Conservation (phyloP, 2,888 invertebrate species). For the Melanchra persicariae region DNA sequence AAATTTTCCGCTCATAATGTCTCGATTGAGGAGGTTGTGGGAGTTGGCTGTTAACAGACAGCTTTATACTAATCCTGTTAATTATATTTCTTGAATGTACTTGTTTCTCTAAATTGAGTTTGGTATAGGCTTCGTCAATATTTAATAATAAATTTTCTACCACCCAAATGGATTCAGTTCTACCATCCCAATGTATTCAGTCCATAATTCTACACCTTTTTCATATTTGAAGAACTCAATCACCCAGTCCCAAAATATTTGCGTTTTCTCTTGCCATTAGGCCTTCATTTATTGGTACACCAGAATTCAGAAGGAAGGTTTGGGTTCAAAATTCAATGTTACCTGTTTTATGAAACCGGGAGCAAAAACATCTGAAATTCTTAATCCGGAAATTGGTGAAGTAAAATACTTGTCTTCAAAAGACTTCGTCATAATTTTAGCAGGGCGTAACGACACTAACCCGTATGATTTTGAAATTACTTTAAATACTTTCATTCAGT, state of each 20-base stretch:
- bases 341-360: too few relatives aligned
- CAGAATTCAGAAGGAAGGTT: constrained; percentile 17
- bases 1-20: constrained; percentile 12
- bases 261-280: constrained; percentile 10
- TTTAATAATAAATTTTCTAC: not conserved
- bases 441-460: too few relatives aligned
- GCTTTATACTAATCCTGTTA: not conserved
- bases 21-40: constrained; percentile 29
- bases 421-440: too few relatives aligned
- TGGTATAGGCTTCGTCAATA: not conserved
- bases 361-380: too few relatives aligned
- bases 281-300: constrained; percentile 3
- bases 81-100: too few relatives aligned
- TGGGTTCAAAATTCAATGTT: too few relatives aligned
- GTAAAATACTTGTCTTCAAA: too few relatives aligned
- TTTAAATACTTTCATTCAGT: too few relatives aligned
- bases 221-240: constrained; percentile 33
- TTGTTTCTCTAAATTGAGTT: not conserved
- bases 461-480: too few relatives aligned
- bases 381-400: too few relatives aligned
- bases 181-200: too few relatives aligned
- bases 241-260: constrained; percentile 10
- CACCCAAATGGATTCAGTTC: too few relatives aligned
- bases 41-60: constrained; percentile 12
- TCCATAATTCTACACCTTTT: constrained; percentile 6